phyloP scores from a whole-genome alignment of 37 sponge, comb jelly and placozoan genomes.

The Mnemiopsis leidyi region DNA sequence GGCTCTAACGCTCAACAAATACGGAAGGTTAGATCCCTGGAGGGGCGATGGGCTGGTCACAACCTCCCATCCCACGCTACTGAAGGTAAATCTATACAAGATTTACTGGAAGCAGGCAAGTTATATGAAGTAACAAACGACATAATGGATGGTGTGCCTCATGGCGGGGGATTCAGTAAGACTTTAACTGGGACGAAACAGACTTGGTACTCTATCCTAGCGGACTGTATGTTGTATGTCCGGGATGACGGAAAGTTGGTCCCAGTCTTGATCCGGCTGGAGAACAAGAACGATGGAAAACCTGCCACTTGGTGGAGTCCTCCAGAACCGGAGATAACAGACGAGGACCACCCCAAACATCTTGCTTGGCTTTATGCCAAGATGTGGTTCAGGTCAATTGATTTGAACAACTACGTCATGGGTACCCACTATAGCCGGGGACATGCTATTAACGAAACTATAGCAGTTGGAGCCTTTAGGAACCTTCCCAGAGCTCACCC shows the following conservation, averaged over 20 bases:
- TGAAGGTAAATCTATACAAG: not conserved
- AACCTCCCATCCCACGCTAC: not conserved
- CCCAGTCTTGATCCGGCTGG: not conserved
- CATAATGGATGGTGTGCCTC: not conserved
- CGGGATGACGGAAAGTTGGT: not conserved
- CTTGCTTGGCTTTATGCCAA: too few relatives aligned
- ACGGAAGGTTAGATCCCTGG: not conserved
- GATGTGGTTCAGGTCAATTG: not conserved
- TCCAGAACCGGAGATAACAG: not conserved
- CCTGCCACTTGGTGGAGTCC: not conserved
- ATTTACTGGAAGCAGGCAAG: not conserved
- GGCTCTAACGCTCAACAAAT: not conserved
- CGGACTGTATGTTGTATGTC: slow-evolving; percentile 2
- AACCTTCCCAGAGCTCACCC: not conserved
- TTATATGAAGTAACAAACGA: slow-evolving; percentile 6
- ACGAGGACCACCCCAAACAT: not conserved
- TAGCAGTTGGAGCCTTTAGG: not conserved
- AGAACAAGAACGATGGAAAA: not conserved
- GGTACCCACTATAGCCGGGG: not conserved
- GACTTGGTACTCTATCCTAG: not conserved
- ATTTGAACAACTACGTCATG: not conserved
- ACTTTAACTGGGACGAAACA: not conserved
- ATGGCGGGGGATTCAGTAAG: not conserved
- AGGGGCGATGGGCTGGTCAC: not conserved
- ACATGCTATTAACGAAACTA: not conserved